Evolutionary conservation across 2,797 vertebrate genomes (phyloP).

Genomic region (Sitta carolinensis): DNA sequence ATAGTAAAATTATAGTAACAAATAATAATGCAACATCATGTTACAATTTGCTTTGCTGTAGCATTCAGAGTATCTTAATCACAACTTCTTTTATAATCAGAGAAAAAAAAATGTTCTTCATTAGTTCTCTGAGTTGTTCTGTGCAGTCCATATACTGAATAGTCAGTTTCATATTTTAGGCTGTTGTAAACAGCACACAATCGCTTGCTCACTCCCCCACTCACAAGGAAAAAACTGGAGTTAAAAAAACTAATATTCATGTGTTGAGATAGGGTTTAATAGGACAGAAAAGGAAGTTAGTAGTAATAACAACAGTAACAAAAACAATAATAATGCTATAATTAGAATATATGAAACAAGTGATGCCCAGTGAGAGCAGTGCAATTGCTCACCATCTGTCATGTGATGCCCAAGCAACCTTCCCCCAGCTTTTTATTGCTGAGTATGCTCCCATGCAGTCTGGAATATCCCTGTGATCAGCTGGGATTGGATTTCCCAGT

Average conservation of each 20-base stretch:
- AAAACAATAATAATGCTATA: neutral
- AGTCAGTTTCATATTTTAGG: neutral
- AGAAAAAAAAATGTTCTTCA: neutral
- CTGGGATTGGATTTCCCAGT: neutral
- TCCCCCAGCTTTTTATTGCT: neutral
- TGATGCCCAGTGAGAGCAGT: neutral
- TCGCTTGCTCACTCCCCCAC: neutral
- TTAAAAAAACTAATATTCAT: neutral
- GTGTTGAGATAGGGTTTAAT: neutral
- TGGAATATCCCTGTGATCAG: neutral
- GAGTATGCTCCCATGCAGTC: neutral
- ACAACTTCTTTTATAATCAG: neutral
- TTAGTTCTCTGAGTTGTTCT: neutral
- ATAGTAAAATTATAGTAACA: neutral
- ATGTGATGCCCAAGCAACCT: neutral
- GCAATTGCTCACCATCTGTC: neutral
- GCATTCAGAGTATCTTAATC: neutral
- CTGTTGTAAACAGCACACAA: neutral
- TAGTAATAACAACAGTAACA: neutral
- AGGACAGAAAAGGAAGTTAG: neutral
- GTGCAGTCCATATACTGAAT: neutral
- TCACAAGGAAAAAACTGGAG: neutral
- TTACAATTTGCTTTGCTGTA: neutral
- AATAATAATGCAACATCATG: neutral
- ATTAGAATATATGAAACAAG: neutral